phyloP scores from a whole-genome alignment of 2,113 vertebrate species.

The Spizaetus ornatus region DNA sequence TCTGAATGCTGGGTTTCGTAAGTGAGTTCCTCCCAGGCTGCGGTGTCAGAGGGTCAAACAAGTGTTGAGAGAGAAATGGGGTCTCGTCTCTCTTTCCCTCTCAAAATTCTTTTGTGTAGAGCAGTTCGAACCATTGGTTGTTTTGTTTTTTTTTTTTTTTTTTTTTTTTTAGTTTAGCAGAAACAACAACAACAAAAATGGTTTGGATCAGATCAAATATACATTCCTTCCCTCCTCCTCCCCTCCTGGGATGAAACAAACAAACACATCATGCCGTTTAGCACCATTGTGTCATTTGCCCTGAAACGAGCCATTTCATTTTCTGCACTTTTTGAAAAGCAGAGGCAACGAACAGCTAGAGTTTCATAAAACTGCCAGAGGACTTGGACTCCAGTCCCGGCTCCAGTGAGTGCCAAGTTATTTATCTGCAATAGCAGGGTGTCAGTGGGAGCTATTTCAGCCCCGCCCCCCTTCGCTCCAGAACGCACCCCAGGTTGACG shows the following conservation, averaged over 20 bases:
- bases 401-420: neutral
- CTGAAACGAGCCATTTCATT: neutral
- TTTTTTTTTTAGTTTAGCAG: neutral
- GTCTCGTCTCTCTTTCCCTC: neutral
- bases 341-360: neutral
- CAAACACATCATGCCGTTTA: slow-evolving; percentile 48
- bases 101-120: neutral
- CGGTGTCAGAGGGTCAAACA: neutral
- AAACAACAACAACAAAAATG: neutral
- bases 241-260: slow-evolving; percentile 46
- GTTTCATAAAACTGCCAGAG: slow-evolving; percentile 50
- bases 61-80: neutral
- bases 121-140: neutral
- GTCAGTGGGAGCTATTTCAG: neutral
- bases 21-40: neutral
- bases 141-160: neutral
- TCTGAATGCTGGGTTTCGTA: neutral
- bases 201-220: slow-evolving; percentile 40
- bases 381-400: slow-evolving; percentile 17
- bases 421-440: neutral
- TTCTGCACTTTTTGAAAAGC: slow-evolving; percentile 26
- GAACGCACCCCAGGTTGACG: neutral
- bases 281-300: slow-evolving; percentile 57
- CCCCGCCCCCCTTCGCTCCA: neutral
- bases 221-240: slow-evolving; percentile 27